phyloP scores from a whole-genome alignment of 1,140 invertebrate species.

The Asobara japonica region DNA sequence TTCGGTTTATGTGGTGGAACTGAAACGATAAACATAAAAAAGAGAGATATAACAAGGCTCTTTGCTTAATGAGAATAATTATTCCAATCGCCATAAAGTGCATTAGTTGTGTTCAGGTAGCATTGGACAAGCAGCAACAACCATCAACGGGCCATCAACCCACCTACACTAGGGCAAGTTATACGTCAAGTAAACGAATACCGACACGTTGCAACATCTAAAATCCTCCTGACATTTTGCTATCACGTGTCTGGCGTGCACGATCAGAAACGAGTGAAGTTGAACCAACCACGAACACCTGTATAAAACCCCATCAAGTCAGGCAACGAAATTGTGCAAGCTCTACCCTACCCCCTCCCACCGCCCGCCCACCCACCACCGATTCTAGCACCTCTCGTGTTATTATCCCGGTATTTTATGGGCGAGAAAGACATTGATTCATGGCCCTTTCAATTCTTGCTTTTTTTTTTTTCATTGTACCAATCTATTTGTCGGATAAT shows the following conservation, averaged over 20 bases:
- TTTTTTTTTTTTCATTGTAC: slow-evolving; percentile 13
- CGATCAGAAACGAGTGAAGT: slow-evolving; percentile 9
- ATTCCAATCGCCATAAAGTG: neutral
- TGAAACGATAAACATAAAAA: slow-evolving; percentile 67
- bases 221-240: slow-evolving; percentile 16
- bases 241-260: slow-evolving; percentile 35
- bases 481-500: slow-evolving; percentile 17
- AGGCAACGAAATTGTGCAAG: too few relatives aligned
- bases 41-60: neutral
- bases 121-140: neutral
- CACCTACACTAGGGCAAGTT: neutral
- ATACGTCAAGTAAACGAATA: slow-evolving; percentile 11
- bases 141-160: neutral
- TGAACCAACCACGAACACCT: slow-evolving; percentile 38
- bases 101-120: neutral
- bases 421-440: slow-evolving; percentile 43
- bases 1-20: slow-evolving; percentile 84
- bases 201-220: slow-evolving; percentile 9
- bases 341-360: too few relatives aligned
- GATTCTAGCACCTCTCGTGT: neutral
- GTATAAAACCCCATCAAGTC: slow-evolving; percentile 26
- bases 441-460: slow-evolving; percentile 21
- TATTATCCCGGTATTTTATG: neutral
- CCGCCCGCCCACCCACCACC: too few relatives aligned
- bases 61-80: neutral